Percentiles rank a stretch among this genome's conserved stretches.
These are phyloP conservation scores for Aix galericulata DNA, from an alignment of 2,113 vertebrate species.

Conservation along the genomic window DNA sequence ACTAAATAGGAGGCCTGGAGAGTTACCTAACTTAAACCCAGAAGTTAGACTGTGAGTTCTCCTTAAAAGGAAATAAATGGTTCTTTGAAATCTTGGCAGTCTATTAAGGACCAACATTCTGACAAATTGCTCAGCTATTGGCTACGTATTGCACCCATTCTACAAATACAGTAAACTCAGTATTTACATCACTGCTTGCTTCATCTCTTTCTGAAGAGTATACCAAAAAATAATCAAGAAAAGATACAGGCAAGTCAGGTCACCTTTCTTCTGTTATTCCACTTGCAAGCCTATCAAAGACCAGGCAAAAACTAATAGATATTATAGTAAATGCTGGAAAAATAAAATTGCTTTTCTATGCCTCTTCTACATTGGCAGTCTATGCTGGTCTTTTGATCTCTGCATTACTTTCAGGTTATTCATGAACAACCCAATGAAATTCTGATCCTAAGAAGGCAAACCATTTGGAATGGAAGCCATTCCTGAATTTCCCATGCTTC, in stretches of 20 bases:
- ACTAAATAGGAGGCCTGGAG: background rate
- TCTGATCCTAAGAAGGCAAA: background rate
- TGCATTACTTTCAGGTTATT: background rate
- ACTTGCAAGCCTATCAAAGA: background rate
- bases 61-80: background rate
- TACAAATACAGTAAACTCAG: background rate
- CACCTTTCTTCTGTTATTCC: background rate
- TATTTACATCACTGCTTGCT: background rate
- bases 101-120: background rate
- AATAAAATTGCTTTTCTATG: background rate
- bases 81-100: background rate
- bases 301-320: background rate
- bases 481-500: background rate
- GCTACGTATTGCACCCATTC: background rate
- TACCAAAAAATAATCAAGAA: background rate
- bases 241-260: background rate
- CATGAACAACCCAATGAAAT: background rate
- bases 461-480: background rate
- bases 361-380: background rate
- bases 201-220: background rate
- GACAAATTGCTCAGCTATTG: background rate
- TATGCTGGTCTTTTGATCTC: background rate
- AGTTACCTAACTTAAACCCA: background rate
- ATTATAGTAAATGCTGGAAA: background rate
- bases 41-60: background rate